These are phyloP conservation scores for Trididemnum miniatum DNA, from an alignment of 23 tunicate species.

Conservation along the genomic window DNA sequence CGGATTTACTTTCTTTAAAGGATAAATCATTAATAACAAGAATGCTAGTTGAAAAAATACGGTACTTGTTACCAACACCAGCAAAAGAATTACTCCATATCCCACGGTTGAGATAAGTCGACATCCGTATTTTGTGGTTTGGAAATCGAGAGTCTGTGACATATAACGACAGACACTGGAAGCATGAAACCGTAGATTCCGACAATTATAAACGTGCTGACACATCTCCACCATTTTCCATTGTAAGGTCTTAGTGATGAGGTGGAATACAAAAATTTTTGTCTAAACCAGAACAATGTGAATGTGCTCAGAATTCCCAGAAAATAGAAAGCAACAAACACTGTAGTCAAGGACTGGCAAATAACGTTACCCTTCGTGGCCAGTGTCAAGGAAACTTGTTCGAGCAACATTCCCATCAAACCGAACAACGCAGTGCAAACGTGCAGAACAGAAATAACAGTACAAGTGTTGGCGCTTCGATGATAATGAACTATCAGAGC, in stretches of 20 bases:
- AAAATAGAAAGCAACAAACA: background rate
- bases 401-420: background rate
- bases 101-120: background rate
- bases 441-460: no score
- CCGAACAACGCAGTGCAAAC: background rate
- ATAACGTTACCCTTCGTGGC: background rate
- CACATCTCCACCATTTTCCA: background rate
- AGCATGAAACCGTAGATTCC: background rate
- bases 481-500: background rate
- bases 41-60: slow-evolving; percentile 33
- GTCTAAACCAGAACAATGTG: slow-evolving; percentile 1
- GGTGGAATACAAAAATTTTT: background rate
- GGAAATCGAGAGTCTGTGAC: background rate
- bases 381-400: background rate
- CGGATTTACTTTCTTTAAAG: background rate
- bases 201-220: background rate
- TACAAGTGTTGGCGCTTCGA: background rate
- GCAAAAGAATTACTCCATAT: background rate
- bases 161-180: background rate
- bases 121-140: background rate
- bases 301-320: background rate
- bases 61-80: background rate
- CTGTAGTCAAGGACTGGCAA: background rate
- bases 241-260: background rate
- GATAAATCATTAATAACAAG: slow-evolving; percentile 28